Conservation (phyloP, 2,797 vertebrate species). For the Micropoecilia bifurca region DNA sequence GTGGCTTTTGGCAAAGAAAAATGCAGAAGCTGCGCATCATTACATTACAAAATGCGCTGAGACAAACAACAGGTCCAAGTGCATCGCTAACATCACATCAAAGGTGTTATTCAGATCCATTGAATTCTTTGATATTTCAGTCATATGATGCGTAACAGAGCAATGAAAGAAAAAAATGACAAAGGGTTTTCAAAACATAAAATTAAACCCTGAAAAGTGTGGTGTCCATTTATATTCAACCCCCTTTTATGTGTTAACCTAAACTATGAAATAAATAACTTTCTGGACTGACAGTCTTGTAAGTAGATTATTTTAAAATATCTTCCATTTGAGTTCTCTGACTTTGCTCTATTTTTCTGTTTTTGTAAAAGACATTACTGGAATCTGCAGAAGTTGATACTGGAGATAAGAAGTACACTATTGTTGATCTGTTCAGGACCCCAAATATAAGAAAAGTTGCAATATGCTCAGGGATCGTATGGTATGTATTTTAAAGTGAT, state of each 20-base stretch:
- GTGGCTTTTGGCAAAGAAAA: conserved; percentile 73
- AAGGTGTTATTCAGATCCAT: conserved; percentile 26
- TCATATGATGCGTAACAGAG: background rate
- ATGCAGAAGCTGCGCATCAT: conserved; percentile 62
- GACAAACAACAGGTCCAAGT: conserved; percentile 64
- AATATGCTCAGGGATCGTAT: conserved; percentile 81
- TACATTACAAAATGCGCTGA: conserved; percentile 71
- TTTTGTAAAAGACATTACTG: conserved; percentile 56
- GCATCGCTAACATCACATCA: conserved; percentile 53
- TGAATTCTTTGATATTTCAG: background rate
- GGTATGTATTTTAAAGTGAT: conserved; percentile 70
- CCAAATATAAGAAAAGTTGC: conserved; percentile 82
- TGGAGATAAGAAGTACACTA: conserved; percentile 72
- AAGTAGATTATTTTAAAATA: background rate
- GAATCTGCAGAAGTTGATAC: conserved; percentile 51
- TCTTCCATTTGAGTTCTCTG: background rate
- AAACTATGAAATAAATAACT: too few species aligned
- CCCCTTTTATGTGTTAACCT: too few species aligned
- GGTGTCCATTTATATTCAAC: too few species aligned
- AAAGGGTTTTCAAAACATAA: background rate
- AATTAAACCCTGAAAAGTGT: too few species aligned
- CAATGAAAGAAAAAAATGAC: background rate
- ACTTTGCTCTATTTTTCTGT: conserved; percentile 2
- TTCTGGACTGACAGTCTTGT: background rate
- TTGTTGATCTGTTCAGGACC: conserved; percentile 85